Conservation (phyloP, 1,140 invertebrate genomes). For the Laupala kohalensis region DNA sequence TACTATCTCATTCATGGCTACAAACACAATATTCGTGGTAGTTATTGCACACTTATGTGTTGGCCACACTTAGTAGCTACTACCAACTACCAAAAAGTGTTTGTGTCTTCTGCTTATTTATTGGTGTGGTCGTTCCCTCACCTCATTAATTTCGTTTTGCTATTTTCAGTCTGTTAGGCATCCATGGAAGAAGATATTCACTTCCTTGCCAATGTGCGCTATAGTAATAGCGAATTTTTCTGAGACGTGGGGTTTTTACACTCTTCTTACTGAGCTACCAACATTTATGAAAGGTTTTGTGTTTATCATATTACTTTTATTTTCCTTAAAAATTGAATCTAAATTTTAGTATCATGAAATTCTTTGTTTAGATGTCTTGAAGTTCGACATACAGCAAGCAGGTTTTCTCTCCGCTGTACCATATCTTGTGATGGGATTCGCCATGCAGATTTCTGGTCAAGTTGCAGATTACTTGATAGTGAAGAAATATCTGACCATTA, state of each 20-base stretch:
- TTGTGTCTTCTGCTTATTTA: background rate
- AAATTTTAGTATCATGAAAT: background rate
- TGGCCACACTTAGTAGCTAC: background rate
- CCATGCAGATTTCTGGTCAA: background rate
- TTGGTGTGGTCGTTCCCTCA: background rate
- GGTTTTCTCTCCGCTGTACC: background rate
- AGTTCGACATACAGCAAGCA: background rate
- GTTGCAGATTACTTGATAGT: background rate
- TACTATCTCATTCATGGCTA: background rate
- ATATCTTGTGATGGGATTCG: background rate
- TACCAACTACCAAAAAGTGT: background rate
- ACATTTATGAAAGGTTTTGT: slow-evolving; percentile 86
- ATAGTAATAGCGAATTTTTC: slow-evolving; percentile 82
- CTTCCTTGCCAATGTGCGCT: slow-evolving; percentile 77
- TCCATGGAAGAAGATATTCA: slow-evolving; percentile 36
- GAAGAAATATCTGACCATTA: background rate
- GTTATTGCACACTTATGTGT: background rate
- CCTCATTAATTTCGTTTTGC: background rate
- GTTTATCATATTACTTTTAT: too few relatives aligned
- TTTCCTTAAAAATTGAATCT: background rate
- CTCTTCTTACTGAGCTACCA: slow-evolving; percentile 75
- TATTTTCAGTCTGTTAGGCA: background rate
- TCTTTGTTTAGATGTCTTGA: background rate
- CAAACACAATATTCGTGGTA: background rate
- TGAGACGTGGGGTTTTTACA: slow-evolving; percentile 95